Evolutionary conservation across 1,140 invertebrate species (phyloP).

Genomic region (Zaprionus kolodkinae): DNA sequence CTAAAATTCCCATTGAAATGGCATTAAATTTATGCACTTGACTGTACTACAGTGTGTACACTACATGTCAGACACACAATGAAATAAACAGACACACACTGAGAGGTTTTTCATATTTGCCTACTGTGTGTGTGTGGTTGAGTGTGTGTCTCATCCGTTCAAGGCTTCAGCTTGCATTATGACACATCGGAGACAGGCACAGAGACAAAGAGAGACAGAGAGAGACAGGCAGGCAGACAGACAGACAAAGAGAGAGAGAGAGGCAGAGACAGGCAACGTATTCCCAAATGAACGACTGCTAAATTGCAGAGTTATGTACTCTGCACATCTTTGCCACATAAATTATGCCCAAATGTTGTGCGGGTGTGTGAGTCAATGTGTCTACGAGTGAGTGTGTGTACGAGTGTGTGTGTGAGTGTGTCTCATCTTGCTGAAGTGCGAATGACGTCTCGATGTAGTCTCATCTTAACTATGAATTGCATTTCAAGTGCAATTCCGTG

Average conservation of each 20-base stretch:
- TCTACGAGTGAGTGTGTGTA: constrained; percentile 11
- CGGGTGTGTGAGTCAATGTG: constrained; percentile 15
- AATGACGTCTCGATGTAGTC: constrained; percentile 23
- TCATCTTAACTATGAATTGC: constrained; percentile 33
- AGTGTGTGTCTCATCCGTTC: constrained; percentile 2
- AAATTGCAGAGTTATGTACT: constrained; percentile 51
- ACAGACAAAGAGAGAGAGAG: not conserved
- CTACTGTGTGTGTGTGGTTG: not conserved
- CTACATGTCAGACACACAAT: constrained; percentile 1
- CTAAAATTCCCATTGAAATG: constrained; percentile 17
- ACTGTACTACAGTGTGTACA: constrained; percentile 6
- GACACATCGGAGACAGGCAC: constrained; percentile 21
- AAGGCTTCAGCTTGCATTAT: constrained; percentile 17
- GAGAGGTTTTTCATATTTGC: constrained; percentile 21
- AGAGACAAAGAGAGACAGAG: not conserved
- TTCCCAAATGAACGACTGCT: constrained; percentile 50
- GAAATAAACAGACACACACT: constrained; percentile 17
- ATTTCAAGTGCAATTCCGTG: constrained; percentile 41
- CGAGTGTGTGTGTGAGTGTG: constrained; percentile 20
- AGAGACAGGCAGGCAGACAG: not conserved
- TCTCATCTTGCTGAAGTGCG: constrained; percentile 34
- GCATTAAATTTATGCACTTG: constrained; percentile 40
- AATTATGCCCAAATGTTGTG: constrained; percentile 47
- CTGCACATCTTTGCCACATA: constrained; percentile 38
- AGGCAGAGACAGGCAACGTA: not conserved